phyloP scores from a whole-genome alignment of 2,113 vertebrate genomes.

The Scophthalmus maximus region DNA sequence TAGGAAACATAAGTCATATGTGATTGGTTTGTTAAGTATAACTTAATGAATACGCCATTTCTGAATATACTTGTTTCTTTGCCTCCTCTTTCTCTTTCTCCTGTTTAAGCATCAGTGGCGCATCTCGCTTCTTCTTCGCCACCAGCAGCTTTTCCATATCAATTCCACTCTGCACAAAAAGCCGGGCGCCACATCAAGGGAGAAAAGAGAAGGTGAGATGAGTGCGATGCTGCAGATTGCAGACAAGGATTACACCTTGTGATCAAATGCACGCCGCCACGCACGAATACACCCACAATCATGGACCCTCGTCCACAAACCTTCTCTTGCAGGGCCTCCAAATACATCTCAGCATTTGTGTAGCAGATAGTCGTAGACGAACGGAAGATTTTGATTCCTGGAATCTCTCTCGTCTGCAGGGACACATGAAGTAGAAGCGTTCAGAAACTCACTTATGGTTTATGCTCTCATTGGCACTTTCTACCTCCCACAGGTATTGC shows the following conservation, averaged over 20 bases:
- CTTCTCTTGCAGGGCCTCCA: slow-evolving; percentile 88
- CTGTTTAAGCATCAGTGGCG: slow-evolving; percentile 81
- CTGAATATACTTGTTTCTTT: slow-evolving; percentile 60
- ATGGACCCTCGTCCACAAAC: slow-evolving; percentile 82
- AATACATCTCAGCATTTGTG: slow-evolving; percentile 91
- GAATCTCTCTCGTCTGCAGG: slow-evolving; percentile 87
- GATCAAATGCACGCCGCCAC: neutral
- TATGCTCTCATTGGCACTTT: slow-evolving; percentile 12
- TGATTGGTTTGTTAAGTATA: no score
- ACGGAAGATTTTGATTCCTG: slow-evolving; percentile 91
- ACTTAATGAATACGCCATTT: neutral
- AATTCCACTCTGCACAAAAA: slow-evolving; percentile 83
- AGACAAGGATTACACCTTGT: slow-evolving; percentile 17
- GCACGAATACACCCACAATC: slow-evolving; percentile 70
- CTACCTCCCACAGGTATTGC: slow-evolving; percentile 14
- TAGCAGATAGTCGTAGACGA: slow-evolving; percentile 91
- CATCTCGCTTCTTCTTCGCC: slow-evolving; percentile 85
- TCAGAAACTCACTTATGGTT: slow-evolving; percentile 6
- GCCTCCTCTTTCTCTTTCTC: slow-evolving; percentile 75
- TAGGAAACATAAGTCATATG: neutral
- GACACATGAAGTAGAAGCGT: slow-evolving; percentile 29
- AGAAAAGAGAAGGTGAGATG: slow-evolving; percentile 26
- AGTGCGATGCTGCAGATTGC: slow-evolving; percentile 6
- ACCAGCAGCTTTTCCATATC: slow-evolving; percentile 85
- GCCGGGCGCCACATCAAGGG: slow-evolving; percentile 20